Percentiles rank a stretch among this genome's conserved stretches.
phyloP scores from a whole-genome alignment of 2,113 vertebrate species.

The Myanophis thanlyinensis region DNA sequence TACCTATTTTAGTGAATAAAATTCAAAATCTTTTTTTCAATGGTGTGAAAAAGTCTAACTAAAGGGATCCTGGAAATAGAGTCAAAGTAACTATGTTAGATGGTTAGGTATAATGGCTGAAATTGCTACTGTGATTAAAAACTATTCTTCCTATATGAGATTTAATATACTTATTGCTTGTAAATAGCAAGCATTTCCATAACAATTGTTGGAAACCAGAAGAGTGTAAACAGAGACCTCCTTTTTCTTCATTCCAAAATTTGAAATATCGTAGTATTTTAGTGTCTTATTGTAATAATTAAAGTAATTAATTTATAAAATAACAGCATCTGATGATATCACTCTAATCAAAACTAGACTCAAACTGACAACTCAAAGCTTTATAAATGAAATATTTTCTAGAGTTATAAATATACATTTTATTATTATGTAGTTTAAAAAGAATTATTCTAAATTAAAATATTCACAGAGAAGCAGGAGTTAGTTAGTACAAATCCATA shows the following conservation, averaged over 20 bases:
- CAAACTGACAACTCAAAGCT: constrained; percentile 63
- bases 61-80: neutral
- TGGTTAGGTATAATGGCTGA: neutral
- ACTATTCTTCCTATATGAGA: constrained; percentile 50
- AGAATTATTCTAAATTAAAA: constrained; percentile 64
- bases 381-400: constrained; percentile 57
- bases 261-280: constrained; percentile 66
- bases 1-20: neutral
- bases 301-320: constrained; percentile 64
- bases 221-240: constrained; percentile 56
- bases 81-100: neutral
- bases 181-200: constrained; percentile 50
- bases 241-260: constrained; percentile 62
- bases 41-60: neutral
- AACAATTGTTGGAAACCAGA: constrained; percentile 57
- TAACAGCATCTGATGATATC: constrained; percentile 70
- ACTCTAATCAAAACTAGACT: constrained; percentile 70
- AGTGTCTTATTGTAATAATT: constrained; percentile 62
- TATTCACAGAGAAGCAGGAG: constrained; percentile 63
- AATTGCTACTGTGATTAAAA: constrained; percentile 48
- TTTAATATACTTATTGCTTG: constrained; percentile 43
- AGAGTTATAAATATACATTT: constrained; percentile 64
- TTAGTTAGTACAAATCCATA: constrained; percentile 63
- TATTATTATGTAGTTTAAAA: constrained; percentile 57
- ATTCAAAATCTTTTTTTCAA: neutral